A percentile compares a stretch with the other conserved stretches of the same genome.
Conservation (phyloP, 30 jellyfish, hydroid and myxozoan species). For the Calvadosia cruxmelitensis region DNA sequence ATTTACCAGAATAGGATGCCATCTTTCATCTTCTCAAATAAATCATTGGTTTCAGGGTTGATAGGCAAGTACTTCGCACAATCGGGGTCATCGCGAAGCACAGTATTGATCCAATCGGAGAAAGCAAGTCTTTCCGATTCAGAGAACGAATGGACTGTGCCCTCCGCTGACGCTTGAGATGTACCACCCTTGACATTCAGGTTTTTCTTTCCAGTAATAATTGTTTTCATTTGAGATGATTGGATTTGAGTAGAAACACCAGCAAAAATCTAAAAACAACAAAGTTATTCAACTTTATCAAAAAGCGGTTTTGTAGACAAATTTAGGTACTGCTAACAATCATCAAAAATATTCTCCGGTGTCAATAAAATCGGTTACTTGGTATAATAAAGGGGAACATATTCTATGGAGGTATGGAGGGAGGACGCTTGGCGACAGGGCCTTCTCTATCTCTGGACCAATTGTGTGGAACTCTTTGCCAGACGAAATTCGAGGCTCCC, state of each 20-base stretch:
- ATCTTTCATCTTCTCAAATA: conserved; percentile 75
- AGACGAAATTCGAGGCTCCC: no score
- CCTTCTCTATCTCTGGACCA: no score
- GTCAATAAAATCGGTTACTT: no score
- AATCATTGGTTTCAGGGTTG: conserved; percentile 39
- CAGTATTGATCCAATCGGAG: conserved; percentile 90
- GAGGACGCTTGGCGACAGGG: no score
- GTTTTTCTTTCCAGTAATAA: conserved; percentile 9
- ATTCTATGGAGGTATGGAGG: no score
- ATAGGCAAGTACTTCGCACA: conserved; percentile 72
- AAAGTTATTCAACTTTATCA: background rate
- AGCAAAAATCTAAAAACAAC: background rate
- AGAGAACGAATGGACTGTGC: conserved; percentile 81
- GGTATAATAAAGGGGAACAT: no score
- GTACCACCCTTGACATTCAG: conserved; percentile 82
- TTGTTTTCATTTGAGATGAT: background rate
- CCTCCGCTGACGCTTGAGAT: conserved; percentile 93
- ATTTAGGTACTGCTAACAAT: no score
- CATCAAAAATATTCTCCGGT: no score
- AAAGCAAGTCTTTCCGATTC: conserved; percentile 88
- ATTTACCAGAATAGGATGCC: conserved; percentile 95
- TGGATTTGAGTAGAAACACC: background rate
- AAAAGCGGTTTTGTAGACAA: no score
- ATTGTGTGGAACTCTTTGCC: no score
- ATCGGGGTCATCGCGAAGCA: conserved; percentile 60